Base-by-base conservation (phyloP, 2,888 invertebrate species). In the Drosophila anomalata region DNA sequence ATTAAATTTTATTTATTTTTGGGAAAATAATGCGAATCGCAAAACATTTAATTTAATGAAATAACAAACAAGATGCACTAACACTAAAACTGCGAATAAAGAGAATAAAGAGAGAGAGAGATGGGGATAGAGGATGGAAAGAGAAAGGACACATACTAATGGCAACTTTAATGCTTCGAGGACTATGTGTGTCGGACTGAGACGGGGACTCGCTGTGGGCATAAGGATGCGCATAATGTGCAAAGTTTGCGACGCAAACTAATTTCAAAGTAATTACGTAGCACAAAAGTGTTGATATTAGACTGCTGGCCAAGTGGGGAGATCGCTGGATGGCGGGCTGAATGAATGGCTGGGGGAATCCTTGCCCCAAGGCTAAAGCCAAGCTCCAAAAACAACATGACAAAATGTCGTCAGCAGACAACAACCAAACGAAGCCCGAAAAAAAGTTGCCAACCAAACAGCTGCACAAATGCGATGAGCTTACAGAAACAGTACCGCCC, bases 191-290 rank as follows among this genome's bases (percentile, higher is more conserved):
- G 39, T 48, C 24, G 67, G 14, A 57, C 57, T 71, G 52, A 72
- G 51, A 57, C 67, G 74, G 50, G 67, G 60, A 54, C 39, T 36
- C 22, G 39, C 51, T 46, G 42, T 55, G 54, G 67, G 73, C 74
- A 84, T 82, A 87, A 77, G 87, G 87, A 84, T 84, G 87, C 86
- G 88, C 85, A 79, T 85, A 83, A 88, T 79, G 87, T 88, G 78
- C 88, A 82, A 89, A 90, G 84, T 85, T 89, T 90, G 81, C 80
- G 76, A 78, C 84, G 83, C 86, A 88, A 89, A 89, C 89, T 89
- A 89, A 89, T 90, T 89, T 89, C 88, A 87, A 88, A 89, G 90
- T 89, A 90, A 89, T 89, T 89, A 90, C 87, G 80, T 73, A 86
- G 84, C 87, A 88, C 87, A 90, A 89, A 90, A 88, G 79, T 88